Percentiles rank a stretch among this genome's conserved stretches.
These are phyloP conservation scores for Fragum whitleyi DNA, from an alignment of 2,888 invertebrate genomes.

Conservation along the genomic window DNA sequence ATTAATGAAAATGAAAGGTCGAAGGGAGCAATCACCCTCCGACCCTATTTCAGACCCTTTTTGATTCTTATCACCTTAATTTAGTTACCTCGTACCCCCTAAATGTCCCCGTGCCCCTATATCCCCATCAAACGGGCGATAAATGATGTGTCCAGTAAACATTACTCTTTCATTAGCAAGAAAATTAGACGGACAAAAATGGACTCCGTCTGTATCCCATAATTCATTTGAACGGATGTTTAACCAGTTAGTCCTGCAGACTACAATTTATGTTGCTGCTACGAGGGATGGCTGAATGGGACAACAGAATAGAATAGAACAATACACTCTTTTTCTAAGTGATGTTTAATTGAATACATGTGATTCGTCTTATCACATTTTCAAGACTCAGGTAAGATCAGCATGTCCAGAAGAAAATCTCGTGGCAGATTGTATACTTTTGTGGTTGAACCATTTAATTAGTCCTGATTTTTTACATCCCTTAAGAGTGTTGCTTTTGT, in stretches of 20 bases:
- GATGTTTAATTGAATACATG: no score
- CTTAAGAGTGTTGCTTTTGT: no score
- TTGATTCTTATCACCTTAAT: constrained; percentile 30
- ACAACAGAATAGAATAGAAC: no score
- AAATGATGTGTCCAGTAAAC: neutral
- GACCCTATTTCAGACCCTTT: neutral
- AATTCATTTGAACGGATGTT: neutral
- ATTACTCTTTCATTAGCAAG: constrained; percentile 15
- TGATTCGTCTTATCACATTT: no score
- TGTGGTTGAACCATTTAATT: no score
- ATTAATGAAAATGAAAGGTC: neutral
- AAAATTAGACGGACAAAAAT: neutral
- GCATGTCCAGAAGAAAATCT: no score
- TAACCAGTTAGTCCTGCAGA: neutral
- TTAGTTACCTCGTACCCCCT: constrained; percentile 4
- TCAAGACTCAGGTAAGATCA: no score
- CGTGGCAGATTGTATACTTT: no score
- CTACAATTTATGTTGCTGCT: neutral
- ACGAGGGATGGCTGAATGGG: neutral
- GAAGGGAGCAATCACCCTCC: neutral
- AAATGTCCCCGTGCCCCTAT: constrained; percentile 29
- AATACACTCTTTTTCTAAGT: no score
- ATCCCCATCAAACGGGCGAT: constrained; percentile 12
- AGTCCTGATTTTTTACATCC: no score
- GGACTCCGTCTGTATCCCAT: neutral